Conservation (phyloP, 2,888 invertebrate genomes). For the Automeris io region DNA sequence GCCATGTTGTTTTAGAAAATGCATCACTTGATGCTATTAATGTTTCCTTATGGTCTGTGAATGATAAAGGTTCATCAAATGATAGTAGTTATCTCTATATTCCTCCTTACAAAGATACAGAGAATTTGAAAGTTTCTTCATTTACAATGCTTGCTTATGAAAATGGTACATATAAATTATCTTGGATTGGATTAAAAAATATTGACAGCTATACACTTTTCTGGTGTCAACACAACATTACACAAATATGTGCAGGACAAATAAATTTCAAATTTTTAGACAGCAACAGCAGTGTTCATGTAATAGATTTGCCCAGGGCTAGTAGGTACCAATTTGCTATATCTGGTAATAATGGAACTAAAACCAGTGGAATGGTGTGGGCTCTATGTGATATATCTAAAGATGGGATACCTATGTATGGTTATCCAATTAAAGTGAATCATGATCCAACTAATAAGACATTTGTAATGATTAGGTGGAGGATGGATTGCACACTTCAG, state of each 20-base stretch:
- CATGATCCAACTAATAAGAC: constrained; percentile 55
- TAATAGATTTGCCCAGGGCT: constrained; percentile 78
- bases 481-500: constrained; percentile 84
- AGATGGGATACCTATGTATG: constrained; percentile 73
- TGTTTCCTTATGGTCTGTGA: constrained; percentile 79
- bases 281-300: constrained; percentile 61
- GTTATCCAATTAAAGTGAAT: constrained; percentile 55
- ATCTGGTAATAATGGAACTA: constrained; percentile 81
- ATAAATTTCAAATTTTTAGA: constrained; percentile 60
- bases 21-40: constrained; percentile 57
- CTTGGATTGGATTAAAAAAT: constrained; percentile 81
- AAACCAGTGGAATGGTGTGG: constrained; percentile 92
- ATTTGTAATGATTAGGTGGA: constrained; percentile 81
- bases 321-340: constrained; percentile 87
- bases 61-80: constrained; percentile 77
- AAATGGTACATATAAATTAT: constrained; percentile 83
- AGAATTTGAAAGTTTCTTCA: constrained; percentile 63
- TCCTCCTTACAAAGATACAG: constrained; percentile 70
- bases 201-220: constrained; percentile 86
- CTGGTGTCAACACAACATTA: constrained; percentile 80
- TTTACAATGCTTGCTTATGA: constrained; percentile 85
- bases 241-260: constrained; percentile 73
- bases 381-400: constrained; percentile 80
- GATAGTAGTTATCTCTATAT: constrained; percentile 78
- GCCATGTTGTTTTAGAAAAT: constrained; percentile 78